Conservation (phyloP, 2,888 invertebrate genomes). For the Choristoneura rosaceana region DNA sequence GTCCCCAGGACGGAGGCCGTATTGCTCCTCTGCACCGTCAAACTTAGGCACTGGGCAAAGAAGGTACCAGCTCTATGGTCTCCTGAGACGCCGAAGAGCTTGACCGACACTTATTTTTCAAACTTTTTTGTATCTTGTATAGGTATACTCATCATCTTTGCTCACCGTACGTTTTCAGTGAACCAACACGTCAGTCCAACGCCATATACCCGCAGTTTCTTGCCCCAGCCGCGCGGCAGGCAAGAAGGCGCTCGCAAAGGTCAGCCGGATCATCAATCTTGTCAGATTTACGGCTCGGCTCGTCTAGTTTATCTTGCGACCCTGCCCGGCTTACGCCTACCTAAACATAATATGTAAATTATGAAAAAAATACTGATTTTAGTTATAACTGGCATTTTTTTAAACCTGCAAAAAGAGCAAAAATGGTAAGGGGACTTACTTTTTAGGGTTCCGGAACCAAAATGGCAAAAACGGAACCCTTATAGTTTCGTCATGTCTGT, state of each 20-base stretch:
- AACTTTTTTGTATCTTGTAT: not conserved
- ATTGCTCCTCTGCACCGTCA: no score
- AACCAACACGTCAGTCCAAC: slow-evolving; percentile 4
- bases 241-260: slow-evolving; percentile 57
- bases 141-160: not conserved
- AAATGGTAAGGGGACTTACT: no score
- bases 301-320: slow-evolving; percentile 67
- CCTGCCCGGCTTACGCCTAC: slow-evolving; percentile 56
- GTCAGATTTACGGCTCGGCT: slow-evolving; percentile 71
- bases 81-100: no score
- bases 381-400: not conserved
- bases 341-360: slow-evolving; percentile 40
- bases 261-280: slow-evolving; percentile 72
- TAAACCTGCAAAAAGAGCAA: not conserved
- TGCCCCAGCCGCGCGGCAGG: slow-evolving; percentile 49
- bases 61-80: no score
- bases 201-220: slow-evolving; percentile 54
- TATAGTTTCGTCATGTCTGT: no score
- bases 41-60: no score
- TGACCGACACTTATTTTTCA: no score
- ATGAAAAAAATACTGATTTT: slow-evolving; percentile 16
- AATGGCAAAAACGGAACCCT: no score
- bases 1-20: no score
- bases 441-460: no score
- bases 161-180: not conserved